Evolutionary conservation across 2,888 invertebrate species (phyloP).

Genomic region (Leptinotarsa haldemani): DNA sequence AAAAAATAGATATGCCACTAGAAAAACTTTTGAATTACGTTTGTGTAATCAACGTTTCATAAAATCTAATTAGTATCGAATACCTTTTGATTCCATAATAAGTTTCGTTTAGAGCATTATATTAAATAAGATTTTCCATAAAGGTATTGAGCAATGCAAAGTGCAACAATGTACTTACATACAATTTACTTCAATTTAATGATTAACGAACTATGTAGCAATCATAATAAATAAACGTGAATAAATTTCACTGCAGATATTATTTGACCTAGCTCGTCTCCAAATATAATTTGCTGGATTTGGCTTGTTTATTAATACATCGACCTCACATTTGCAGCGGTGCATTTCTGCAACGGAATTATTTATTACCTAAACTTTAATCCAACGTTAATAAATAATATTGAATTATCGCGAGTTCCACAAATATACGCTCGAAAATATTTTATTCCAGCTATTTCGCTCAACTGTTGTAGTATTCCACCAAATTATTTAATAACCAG

Average conservation of each 20-base stretch:
- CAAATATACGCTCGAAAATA: constrained; percentile 6
- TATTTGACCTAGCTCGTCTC: constrained; percentile 3
- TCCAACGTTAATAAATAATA: constrained; percentile 12
- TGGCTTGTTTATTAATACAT: constrained; percentile 15
- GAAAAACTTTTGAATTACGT: no score
- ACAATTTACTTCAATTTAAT: not conserved
- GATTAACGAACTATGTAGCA: not conserved
- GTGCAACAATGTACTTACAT: no score
- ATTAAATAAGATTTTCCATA: no score
- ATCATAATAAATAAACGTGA: not conserved
- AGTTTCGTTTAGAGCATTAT: no score
- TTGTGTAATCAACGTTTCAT: no score
- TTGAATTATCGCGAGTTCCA: constrained; percentile 12
- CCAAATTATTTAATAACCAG: not conserved
- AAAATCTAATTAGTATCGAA: no score
- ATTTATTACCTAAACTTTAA: constrained; percentile 16
- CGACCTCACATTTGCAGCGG: constrained; percentile 12
- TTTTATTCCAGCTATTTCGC: constrained; percentile 6
- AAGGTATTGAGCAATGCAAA: no score
- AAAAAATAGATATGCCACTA: no score
- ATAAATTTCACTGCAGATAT: not conserved
- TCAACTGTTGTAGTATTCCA: not conserved
- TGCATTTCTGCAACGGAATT: constrained; percentile 12
- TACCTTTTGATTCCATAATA: no score
- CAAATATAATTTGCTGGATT: constrained; percentile 5